These are phyloP conservation scores for Avahi laniger DNA, from an alignment of 2,797 vertebrate genomes.

Conservation along the genomic window DNA sequence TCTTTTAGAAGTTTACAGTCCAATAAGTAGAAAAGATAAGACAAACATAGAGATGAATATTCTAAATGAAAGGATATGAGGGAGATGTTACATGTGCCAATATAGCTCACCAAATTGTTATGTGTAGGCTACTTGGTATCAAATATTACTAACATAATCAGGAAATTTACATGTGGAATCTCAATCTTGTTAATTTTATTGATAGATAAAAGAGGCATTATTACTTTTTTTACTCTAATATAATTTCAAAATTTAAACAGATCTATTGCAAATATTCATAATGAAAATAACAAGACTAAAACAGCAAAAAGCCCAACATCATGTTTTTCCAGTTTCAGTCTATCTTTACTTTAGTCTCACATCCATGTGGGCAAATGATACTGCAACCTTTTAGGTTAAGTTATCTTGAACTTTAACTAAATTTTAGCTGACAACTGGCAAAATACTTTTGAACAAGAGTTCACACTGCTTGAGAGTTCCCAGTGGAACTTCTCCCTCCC, in stretches of 20 bases:
- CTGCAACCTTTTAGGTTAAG: background rate
- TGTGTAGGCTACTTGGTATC: background rate
- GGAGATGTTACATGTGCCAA: background rate
- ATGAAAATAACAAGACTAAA: background rate
- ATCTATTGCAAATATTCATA: background rate
- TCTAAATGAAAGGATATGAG: background rate
- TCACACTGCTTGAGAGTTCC: background rate
- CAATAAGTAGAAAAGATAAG: background rate
- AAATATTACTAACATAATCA: background rate
- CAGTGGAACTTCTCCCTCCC: background rate
- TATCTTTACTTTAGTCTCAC: background rate
- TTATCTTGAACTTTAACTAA: background rate
- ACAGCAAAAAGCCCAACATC: background rate
- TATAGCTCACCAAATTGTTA: background rate
- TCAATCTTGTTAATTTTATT: background rate
- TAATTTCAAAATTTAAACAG: background rate
- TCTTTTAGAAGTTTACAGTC: background rate
- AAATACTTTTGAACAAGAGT: background rate
- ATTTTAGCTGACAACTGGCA: background rate
- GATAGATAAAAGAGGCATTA: background rate
- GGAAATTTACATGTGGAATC: background rate
- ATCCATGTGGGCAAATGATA: background rate
- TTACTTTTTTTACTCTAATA: background rate
- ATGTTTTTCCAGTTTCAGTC: background rate
- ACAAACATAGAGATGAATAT: background rate